Evolutionary conservation across 2,888 invertebrate species (phyloP), one percentile per base, ranked within the genome.

Genomic region (Hydriomena furcata): DNA sequence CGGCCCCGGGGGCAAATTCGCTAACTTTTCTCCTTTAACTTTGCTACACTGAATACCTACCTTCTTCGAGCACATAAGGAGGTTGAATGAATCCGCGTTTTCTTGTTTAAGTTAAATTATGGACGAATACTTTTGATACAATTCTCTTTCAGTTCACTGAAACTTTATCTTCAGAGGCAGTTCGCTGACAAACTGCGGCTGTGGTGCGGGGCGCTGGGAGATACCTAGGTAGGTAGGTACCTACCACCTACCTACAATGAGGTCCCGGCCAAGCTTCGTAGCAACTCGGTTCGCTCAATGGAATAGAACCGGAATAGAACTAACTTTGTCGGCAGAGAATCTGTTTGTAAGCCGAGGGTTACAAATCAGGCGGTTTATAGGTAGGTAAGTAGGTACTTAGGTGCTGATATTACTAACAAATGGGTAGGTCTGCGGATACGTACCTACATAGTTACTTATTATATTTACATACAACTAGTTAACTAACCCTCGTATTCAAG

Each of bases 1-100:
- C 83, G 85, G 80, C 79, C 86, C 81, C 82, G 78, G 77, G 85
- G 84, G 85, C 77, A 76, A 84, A 82, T 78, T 83, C 78, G 71
- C 73, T 82, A 88, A 88, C 75, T 88, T 88, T 78, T 80, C 83
- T 83, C 82, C 87, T 86, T 85, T 84, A 84, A 84, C 82, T 84
- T 78, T 80, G 84, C 84, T 79, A 79, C 84, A 84, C 80, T 82
- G 84, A 82, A 77, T 84, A 81, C 73, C 73, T 82, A 84, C 84
- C n/a, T n/a, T 85, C 84, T 83, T 85, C 79, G 83, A 81, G 73
- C 88, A 87, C 85, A 87, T 88, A 87, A 87, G 86, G 84, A 79
- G 85, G 84, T 84, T 82, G 82, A 83, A 85, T 82, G 82, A 83
- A 85, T 82, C 78, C 76, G 76, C 76, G 75, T 80, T 84, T 83